Evolutionary conservation across 1,140 invertebrate genomes (phyloP).

Genomic region (Periplaneta americana): DNA sequence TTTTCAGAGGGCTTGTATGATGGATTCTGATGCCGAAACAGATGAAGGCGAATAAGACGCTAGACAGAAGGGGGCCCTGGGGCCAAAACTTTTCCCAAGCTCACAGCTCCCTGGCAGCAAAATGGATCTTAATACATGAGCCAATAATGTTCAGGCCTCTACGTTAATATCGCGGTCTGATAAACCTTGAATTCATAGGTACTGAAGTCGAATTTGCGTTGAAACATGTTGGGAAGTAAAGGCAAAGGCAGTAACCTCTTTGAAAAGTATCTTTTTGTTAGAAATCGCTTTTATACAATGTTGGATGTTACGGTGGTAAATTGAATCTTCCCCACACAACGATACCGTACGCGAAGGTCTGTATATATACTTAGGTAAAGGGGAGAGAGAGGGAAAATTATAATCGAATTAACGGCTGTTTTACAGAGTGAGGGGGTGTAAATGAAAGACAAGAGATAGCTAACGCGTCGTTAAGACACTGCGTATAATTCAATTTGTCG

Average conservation of each 20-base stretch:
- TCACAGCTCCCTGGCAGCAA: not conserved
- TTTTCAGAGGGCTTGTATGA: not conserved
- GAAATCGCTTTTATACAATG: not conserved
- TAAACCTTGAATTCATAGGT: not conserved
- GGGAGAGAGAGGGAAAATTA: not conserved
- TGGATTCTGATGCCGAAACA: not conserved
- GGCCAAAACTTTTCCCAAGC: not conserved
- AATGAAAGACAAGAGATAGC: no score
- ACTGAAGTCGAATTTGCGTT: not conserved
- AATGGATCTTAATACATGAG: not conserved
- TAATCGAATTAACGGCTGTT: not conserved
- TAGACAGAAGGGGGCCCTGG: not conserved
- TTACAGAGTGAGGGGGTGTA: not conserved
- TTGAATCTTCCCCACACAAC: not conserved
- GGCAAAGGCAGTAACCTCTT: not conserved
- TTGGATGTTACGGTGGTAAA: not conserved
- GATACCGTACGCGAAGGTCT: not conserved
- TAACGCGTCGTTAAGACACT: not conserved
- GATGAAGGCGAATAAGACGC: not conserved
- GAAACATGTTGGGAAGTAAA: not conserved
- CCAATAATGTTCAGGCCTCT: not conserved
- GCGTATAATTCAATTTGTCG: not conserved
- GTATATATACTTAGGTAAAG: not conserved
- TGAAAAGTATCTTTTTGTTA: not conserved
- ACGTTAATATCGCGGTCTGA: not conserved